These are phyloP conservation scores for Akabosia matsudoensis DNA, from an alignment of 1,140 invertebrate genomes.

Conservation along the genomic window DNA sequence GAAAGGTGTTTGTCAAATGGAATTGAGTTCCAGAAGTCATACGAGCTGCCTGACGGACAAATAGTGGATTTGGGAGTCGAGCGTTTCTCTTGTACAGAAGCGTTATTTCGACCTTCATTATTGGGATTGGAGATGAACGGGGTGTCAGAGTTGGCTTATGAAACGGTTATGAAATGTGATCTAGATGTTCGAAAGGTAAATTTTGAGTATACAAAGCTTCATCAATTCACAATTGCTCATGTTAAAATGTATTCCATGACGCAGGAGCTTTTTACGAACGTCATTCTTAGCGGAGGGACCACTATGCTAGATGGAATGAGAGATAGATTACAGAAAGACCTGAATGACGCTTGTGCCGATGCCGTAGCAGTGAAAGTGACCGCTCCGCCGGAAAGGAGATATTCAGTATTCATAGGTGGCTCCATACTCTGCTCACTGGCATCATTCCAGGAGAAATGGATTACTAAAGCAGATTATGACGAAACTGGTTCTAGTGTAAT, in stretches of 20 bases:
- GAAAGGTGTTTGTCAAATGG: slow-evolving; percentile 44
- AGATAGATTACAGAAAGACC: slow-evolving; percentile 58
- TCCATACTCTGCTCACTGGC: slow-evolving; percentile 57
- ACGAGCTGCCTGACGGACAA: slow-evolving; percentile 61
- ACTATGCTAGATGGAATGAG: slow-evolving; percentile 60
- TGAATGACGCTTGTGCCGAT: slow-evolving; percentile 55
- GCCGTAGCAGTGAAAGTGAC: slow-evolving; percentile 62
- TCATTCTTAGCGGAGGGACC: slow-evolving; percentile 59
- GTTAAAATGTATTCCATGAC: neutral
- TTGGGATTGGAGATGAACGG: slow-evolving; percentile 57
- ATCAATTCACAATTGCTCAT: slow-evolving; percentile 3
- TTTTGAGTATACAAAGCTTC: neutral
- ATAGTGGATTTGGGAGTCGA: slow-evolving; percentile 32
- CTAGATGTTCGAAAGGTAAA: slow-evolving; percentile 52
- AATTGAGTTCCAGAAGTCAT: slow-evolving; percentile 57
- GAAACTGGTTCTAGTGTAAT: slow-evolving; percentile 59
- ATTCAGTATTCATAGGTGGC: slow-evolving; percentile 60
- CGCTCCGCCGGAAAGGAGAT: slow-evolving; percentile 61
- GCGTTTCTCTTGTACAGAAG: slow-evolving; percentile 62
- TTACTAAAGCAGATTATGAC: slow-evolving; percentile 61
- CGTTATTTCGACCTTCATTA: slow-evolving; percentile 58
- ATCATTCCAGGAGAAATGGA: slow-evolving; percentile 61
- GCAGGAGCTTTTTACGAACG: slow-evolving; percentile 57
- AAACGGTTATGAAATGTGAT: slow-evolving; percentile 60
- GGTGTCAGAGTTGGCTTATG: slow-evolving; percentile 58